Evolutionary conservation across 1,140 invertebrate genomes (phyloP), one percentile per base, ranked within the genome.

Genomic region (Thaumatotibia leucotreta): DNA sequence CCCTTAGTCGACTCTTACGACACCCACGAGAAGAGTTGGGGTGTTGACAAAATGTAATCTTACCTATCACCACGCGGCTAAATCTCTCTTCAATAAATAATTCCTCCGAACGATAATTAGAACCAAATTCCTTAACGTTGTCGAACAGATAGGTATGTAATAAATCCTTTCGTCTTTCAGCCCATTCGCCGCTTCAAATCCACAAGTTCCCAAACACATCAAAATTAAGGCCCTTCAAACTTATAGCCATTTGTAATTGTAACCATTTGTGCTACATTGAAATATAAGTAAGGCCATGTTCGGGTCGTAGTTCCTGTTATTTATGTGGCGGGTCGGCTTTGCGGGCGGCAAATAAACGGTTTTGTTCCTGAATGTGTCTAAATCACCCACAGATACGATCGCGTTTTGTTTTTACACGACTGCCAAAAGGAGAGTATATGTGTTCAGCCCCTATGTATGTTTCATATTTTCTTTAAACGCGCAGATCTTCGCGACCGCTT

Each of bases 361-460:
- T 76, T 81, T 81, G 79, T 83, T 79, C 65, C 29, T n/a, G 68
- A 76, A 74, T 76, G 80, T 79, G 75, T 81, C 77, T 81, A 81
- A 83, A 83, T 81, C 79, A 83, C 72, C 39, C 68, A 23, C 45
- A 76, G 79, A 79, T 80, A 76, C 75, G 69, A 76, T 79, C 79
- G 72, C 64, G 35, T 39, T 69, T 70, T 69, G 72, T 64, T 76
- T 29, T 29, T 29, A 29, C 27, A 29, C n/a, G n/a, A n/a, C n/a
- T n/a, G n/a, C n/a, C n/a, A n/a, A n/a, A n/a, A n/a, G n/a, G n/a
- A n/a, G n/a, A n/a, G n/a, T n/a, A n/a, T n/a, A n/a, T n/a, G n/a
- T n/a, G n/a, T n/a, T n/a, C n/a, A n/a, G n/a, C n/a, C n/a, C n/a
- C n/a, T n/a, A n/a, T n/a, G n/a, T n/a, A n/a, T n/a, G n/a, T n/a